Evolutionary conservation across 1,140 invertebrate genomes (phyloP).

Genomic region (Oryzaephilus surinamensis): DNA sequence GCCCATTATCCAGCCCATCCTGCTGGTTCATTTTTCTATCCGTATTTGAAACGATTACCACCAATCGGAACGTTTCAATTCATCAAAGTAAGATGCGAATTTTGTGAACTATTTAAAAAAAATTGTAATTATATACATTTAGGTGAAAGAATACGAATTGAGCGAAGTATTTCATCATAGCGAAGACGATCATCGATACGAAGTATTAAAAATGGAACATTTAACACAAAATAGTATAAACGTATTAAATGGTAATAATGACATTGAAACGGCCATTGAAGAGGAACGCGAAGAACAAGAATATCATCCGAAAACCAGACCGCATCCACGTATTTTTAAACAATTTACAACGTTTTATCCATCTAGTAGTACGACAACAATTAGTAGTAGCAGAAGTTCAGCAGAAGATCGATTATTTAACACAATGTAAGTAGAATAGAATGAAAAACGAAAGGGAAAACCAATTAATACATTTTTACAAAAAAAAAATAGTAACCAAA

Average conservation of each 20-base stretch:
- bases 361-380: constrained; percentile 19
- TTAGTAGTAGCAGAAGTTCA: constrained; percentile 9
- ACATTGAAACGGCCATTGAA: constrained; percentile 66
- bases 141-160: constrained; percentile 78
- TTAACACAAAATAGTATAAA: constrained; percentile 52
- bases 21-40: constrained; percentile 91
- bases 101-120: not conserved
- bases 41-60: constrained; percentile 72
- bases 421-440: constrained; percentile 23
- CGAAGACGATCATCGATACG: constrained; percentile 68
- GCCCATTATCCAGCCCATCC: constrained; percentile 83
- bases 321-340: constrained; percentile 14
- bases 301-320: constrained; percentile 31
- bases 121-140: constrained; percentile 13
- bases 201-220: constrained; percentile 55
- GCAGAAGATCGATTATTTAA: constrained; percentile 23
- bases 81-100: constrained; percentile 55
- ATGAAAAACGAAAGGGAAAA: not conserved
- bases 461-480: not conserved
- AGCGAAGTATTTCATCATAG: constrained; percentile 72
- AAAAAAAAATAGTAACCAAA: constrained; percentile 17
- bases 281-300: constrained; percentile 59
- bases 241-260: constrained; percentile 58
- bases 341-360: constrained; percentile 19
- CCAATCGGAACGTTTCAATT: constrained; percentile 86